Evolutionary conservation across 2,797 vertebrate species (phyloP), one percentile per base, ranked within the genome.

Genomic region (Nasua narica): DNA sequence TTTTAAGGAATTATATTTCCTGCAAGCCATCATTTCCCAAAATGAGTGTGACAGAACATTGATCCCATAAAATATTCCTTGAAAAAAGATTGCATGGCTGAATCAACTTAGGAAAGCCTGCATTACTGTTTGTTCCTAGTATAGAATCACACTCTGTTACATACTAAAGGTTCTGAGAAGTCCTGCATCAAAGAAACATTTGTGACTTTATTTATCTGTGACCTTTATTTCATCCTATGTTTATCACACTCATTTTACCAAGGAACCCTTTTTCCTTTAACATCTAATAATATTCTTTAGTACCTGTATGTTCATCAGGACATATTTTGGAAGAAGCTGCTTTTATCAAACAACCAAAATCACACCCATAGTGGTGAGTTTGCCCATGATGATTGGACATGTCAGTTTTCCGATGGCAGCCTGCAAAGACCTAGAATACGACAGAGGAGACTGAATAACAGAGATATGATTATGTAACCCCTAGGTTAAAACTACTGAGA

Each of bases 1-100:
- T 83, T 95, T 90, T 35, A 93, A 89, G 14, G 25, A 72, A 72
- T 37, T 69, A 90, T 91, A 62, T 92, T 54, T 94, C 46, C 54
- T 37, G 40, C 14, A 78, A n/a, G 35, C 84, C 50, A 58, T 77
- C 15, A 48, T 79, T 96, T 94, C 37, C 69, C 13, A 43, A 84
- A 65, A 35, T 48, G 21, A 72, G 15, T 67, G 79, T 91, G 37
- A 14, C 4, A 90, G 35, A 76, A 32, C 19, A 46, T 1, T 58
- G 46, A 25, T 50, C 5, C 16, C n/a, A 7, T 62, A 62, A 78
- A 79, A 77, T 87, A 15, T 87, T 54, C 58, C n/a, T 27, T 67
- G 32, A 65, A 43, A 77, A 77, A 69, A 56, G 19, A 40, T 74
- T 23, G 11, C 5, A 1, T 70, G 52, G 14, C 37, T 93, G 43